A percentile compares a stretch with the other conserved stretches of the same genome.
phyloP scores from a whole-genome alignment of 2,888 invertebrate species.

The Orchesellides sinensis region DNA sequence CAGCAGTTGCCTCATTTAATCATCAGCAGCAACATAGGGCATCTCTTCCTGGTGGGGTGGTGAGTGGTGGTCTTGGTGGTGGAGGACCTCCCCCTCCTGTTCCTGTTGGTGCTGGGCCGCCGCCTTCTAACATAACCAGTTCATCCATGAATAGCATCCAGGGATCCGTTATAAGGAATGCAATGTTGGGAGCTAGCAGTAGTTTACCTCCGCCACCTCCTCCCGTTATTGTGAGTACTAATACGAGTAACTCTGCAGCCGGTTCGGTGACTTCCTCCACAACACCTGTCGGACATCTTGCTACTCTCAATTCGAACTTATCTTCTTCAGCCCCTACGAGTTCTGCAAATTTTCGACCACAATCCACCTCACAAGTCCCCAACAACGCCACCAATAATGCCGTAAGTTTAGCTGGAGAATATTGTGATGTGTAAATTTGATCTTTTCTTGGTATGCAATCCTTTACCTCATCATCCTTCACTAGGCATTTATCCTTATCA shows the following conservation, averaged over 20 bases:
- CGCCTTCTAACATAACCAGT: neutral
- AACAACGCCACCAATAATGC: conserved; percentile 74
- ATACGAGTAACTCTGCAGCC: conserved; percentile 45
- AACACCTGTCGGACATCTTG: conserved; percentile 23
- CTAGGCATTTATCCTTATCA: too few relatives aligned
- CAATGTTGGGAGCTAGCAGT: conserved; percentile 21
- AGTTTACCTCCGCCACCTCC: conserved; percentile 56
- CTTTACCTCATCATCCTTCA: neutral
- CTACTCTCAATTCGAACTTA: conserved; percentile 46
- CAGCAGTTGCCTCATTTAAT: conserved; percentile 34
- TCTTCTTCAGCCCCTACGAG: conserved; percentile 16
- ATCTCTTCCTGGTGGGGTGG: conserved; percentile 13
- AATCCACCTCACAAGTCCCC: conserved; percentile 85
- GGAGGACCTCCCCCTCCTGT: neutral
- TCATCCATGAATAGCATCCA: conserved; percentile 35
- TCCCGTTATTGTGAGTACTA: conserved; percentile 53
- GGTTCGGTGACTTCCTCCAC: conserved; percentile 59
- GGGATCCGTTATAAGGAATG: conserved; percentile 43
- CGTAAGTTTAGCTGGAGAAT: conserved; percentile 68
- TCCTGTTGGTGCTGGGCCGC: conserved; percentile 1
- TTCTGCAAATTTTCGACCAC: conserved; percentile 77
- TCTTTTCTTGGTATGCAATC: neutral
- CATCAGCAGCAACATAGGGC: conserved; percentile 32
- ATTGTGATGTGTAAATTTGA: neutral
- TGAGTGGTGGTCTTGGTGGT: conserved; percentile 1